Percentiles rank a stretch among this genome's conserved stretches.
phyloP scores from a whole-genome alignment of 1,140 invertebrate species.

The Aphelinus atriplicis region DNA sequence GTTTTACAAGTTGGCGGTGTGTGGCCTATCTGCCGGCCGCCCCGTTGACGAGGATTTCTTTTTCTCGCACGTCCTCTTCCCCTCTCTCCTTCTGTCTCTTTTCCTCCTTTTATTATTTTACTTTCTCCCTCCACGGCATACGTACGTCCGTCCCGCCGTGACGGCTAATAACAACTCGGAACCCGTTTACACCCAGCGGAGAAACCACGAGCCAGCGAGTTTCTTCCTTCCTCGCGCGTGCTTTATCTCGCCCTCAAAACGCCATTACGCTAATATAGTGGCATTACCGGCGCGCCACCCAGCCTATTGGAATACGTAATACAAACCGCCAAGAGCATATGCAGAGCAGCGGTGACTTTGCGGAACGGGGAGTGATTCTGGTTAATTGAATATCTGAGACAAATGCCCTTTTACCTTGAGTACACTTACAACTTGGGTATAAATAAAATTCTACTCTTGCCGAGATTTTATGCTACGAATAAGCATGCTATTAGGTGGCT shows the following conservation, averaged over 20 bases:
- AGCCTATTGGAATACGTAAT: slow-evolving; percentile 17
- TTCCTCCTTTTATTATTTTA: slow-evolving; percentile 29
- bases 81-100: slow-evolving; percentile 40
- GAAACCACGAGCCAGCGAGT: slow-evolving; percentile 12
- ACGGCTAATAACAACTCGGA: slow-evolving; percentile 54
- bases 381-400: not conserved
- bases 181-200: slow-evolving; percentile 57
- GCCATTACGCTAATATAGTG: slow-evolving; percentile 49
- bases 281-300: slow-evolving; percentile 41
- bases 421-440: too few relatives aligned
- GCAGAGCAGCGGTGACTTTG: not conserved
- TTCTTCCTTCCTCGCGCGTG: slow-evolving; percentile 31
- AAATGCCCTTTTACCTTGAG: not conserved
- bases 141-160: slow-evolving; percentile 35
- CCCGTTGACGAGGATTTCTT: slow-evolving; percentile 58
- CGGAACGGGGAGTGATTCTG: not conserved
- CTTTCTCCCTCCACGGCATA: not conserved
- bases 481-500: too few relatives aligned
- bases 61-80: slow-evolving; percentile 18
- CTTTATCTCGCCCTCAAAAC: slow-evolving; percentile 41
- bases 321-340: not conserved
- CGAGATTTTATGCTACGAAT: too few relatives aligned
- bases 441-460: too few relatives aligned
- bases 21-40: slow-evolving; percentile 54
- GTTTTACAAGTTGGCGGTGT: slow-evolving; percentile 64